Evolutionary conservation across 2,113 vertebrate genomes (phyloP).

Genomic region (Regulus satrapa): DNA sequence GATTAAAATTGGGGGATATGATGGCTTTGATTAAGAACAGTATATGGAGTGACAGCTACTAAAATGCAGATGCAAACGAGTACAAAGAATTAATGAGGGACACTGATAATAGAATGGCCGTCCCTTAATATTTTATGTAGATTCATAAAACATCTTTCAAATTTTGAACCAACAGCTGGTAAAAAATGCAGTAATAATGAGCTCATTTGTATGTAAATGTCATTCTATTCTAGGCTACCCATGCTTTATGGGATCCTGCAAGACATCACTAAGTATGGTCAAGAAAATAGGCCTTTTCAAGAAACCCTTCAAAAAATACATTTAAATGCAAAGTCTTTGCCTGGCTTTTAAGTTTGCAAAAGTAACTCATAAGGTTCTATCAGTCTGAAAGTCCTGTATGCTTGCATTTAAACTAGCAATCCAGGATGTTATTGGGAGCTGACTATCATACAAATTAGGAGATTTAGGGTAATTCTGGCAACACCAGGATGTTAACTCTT

Average conservation of each 20-base stretch:
- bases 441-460: background rate
- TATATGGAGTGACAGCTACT: background rate
- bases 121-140: slow-evolving; percentile 55
- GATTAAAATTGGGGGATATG: background rate
- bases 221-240: slow-evolving; percentile 26
- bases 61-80: background rate
- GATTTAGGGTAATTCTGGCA: background rate
- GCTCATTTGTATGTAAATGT: slow-evolving; percentile 69
- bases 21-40: slow-evolving; percentile 5
- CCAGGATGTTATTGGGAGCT: background rate
- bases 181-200: slow-evolving; percentile 58
- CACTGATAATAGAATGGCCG: background rate
- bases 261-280: slow-evolving; percentile 17
- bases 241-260: slow-evolving; percentile 25
- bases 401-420: background rate
- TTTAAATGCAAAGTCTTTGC: slow-evolving; percentile 54
- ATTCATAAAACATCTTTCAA: slow-evolving; percentile 50
- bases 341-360: slow-evolving; percentile 4
- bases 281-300: slow-evolving; percentile 11
- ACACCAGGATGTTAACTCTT: background rate
- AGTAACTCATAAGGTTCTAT: background rate
- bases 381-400: background rate
- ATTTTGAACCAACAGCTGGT: slow-evolving; percentile 59
- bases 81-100: slow-evolving; percentile 20
- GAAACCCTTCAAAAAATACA: slow-evolving; percentile 35